Percentiles rank a stretch among this genome's conserved stretches.
Conservation (phyloP, 2,113 vertebrate genomes). For the Mobula hypostoma region DNA sequence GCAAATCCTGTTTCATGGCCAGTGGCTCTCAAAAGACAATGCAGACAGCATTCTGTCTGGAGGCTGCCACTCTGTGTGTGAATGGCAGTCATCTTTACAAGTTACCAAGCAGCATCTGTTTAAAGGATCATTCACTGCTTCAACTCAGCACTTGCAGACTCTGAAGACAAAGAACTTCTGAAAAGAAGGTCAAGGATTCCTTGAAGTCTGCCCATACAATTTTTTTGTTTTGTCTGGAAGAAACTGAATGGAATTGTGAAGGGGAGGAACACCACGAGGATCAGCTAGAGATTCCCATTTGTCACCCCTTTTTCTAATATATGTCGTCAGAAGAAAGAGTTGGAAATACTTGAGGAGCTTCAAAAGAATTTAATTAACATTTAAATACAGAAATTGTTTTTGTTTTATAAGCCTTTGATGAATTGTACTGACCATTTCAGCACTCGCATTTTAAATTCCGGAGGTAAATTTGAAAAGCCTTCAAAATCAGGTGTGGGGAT, state of each 20-base stretch:
- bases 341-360: conserved; percentile 28
- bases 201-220: conserved; percentile 29
- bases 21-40: conserved; percentile 36
- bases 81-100: conserved; percentile 34
- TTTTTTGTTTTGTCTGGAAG: conserved; percentile 31
- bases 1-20: conserved; percentile 38
- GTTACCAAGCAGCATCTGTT: conserved; percentile 33
- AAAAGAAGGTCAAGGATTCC: conserved; percentile 38
- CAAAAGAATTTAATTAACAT: conserved; percentile 38
- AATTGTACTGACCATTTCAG: not conserved
- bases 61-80: conserved; percentile 30
- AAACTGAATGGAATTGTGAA: conserved; percentile 29
- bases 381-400: conserved; percentile 30
- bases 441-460: not conserved
- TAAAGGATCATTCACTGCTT: conserved; percentile 36
- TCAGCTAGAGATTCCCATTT: conserved; percentile 29
- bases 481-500: no score
- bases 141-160: conserved; percentile 26
- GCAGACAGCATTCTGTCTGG: conserved; percentile 33
- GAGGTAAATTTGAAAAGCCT: no score
- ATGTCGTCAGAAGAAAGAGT: conserved; percentile 24
- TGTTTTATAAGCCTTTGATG: conserved; percentile 21
- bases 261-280: conserved; percentile 12
- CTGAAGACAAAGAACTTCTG: conserved; percentile 32
- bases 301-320: conserved; percentile 34